Percentiles rank a stretch among this genome's conserved stretches.
Evolutionary conservation across 1,140 invertebrate genomes (phyloP).

Genomic region (Mycetomoellerius zeteki): DNA sequence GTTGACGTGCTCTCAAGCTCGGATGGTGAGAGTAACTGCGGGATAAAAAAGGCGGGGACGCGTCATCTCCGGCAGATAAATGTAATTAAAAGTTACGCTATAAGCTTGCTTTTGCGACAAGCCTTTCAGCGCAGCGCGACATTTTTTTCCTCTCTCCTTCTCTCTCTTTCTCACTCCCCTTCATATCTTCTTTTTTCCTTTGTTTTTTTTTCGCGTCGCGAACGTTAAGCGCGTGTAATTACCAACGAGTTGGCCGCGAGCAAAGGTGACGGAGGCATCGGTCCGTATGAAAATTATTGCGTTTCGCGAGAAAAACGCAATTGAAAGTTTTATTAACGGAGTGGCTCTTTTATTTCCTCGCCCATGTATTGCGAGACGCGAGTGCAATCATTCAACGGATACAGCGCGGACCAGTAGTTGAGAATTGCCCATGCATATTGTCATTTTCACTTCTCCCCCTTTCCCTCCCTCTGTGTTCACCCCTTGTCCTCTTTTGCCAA

Average conservation of each 20-base stretch:
- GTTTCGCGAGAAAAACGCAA: constrained; percentile 50
- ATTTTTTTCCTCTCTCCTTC: not conserved
- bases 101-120: constrained; percentile 53
- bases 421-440: constrained; percentile 51
- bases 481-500: not conserved
- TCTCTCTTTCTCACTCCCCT: not conserved
- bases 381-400: constrained; percentile 24
- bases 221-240: constrained; percentile 49
- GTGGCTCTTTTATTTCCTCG: constrained; percentile 5
- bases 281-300: constrained; percentile 66
- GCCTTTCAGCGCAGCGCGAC: constrained; percentile 36
- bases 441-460: not conserved
- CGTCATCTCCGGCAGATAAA: constrained; percentile 69
- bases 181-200: not conserved
- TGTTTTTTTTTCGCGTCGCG: not conserved
- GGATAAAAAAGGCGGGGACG: constrained; percentile 39
- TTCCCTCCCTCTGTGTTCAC: not conserved
- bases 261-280: constrained; percentile 1
- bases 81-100: constrained; percentile 75
- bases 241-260: constrained; percentile 26
- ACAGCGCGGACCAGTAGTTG: not conserved
- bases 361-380: not conserved
- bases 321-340: constrained; percentile 71
- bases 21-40: not conserved
- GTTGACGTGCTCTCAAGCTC: constrained; percentile 23